These are phyloP conservation scores for Phallusia fumigata DNA, from an alignment of 23 tunicate genomes.

Conservation along the genomic window DNA sequence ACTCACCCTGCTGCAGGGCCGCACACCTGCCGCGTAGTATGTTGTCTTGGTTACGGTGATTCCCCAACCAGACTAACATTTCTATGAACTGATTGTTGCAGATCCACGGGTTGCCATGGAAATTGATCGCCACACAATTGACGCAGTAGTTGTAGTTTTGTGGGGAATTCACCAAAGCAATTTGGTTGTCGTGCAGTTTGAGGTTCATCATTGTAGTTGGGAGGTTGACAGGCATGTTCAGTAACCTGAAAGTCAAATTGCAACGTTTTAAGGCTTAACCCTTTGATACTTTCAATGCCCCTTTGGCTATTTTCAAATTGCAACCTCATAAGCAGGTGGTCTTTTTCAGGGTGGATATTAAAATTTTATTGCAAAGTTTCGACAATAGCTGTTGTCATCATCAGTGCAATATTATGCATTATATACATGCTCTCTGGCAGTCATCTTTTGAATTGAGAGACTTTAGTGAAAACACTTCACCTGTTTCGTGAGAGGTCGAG, in stretches of 20 bases:
- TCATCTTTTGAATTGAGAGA: too few relatives aligned
- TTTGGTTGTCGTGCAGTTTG: not conserved
- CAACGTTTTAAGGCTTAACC: not conserved
- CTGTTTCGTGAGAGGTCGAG: not conserved
- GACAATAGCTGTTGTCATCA: too few relatives aligned
- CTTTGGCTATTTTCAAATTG: too few relatives aligned
- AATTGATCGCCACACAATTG: not conserved
- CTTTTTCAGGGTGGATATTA: too few relatives aligned
- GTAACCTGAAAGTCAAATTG: not conserved
- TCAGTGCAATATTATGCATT: too few relatives aligned
- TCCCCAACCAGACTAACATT: not conserved
- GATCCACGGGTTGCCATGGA: not conserved
- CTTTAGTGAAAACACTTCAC: too few relatives aligned
- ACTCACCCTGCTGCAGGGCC: not conserved
- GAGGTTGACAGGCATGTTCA: slow-evolving; percentile 2
- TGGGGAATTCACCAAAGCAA: not conserved
- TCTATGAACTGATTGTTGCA: not conserved
- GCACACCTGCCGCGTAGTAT: not conserved
- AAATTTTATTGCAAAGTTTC: too few relatives aligned
- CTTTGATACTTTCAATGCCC: too few relatives aligned
- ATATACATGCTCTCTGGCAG: too few relatives aligned
- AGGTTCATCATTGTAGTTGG: not conserved
- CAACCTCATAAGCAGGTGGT: too few relatives aligned
- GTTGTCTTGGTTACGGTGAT: not conserved
- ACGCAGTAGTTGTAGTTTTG: not conserved